These are phyloP conservation scores for Exocentrus adspersus DNA, from an alignment of 2,888 invertebrate genomes.

Conservation along the genomic window DNA sequence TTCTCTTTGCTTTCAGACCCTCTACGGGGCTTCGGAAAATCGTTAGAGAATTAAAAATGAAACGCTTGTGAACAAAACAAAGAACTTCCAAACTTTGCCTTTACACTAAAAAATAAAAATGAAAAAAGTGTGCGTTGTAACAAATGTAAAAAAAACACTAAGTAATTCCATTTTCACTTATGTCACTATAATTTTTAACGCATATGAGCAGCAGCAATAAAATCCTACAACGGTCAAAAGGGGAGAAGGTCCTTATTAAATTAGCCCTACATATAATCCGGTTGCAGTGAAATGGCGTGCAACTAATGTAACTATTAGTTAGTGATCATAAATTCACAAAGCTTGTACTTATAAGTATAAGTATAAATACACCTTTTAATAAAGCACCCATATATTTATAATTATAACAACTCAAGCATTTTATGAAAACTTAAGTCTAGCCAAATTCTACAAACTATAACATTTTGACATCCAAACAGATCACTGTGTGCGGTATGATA, in stretches of 20 bases:
- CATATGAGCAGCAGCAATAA: conserved; percentile 19
- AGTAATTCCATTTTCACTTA: no score
- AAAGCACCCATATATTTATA: no score
- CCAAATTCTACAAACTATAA: no score
- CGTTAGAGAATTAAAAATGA: no score
- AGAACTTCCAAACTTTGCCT: background rate
- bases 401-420: no score
- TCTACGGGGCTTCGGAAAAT: no score
- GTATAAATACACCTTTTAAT: background rate
- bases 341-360: no score
- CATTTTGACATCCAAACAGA: no score
- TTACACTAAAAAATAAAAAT: conserved; percentile 6
- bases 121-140: background rate
- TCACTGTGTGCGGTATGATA: no score
- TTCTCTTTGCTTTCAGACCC: conserved; percentile 1
- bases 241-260: conserved; percentile 32
- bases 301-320: conserved; percentile 34
- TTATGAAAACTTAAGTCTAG: no score
- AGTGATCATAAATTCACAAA: conserved; percentile 27
- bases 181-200: no score
- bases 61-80: conserved; percentile 2
- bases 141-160: no score
- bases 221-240: conserved; percentile 28
- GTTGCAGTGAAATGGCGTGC: conserved; percentile 37
- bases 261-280: conserved; percentile 34